Conservation (phyloP, 2,888 invertebrate genomes). For the Tanypteryx hageni region DNA sequence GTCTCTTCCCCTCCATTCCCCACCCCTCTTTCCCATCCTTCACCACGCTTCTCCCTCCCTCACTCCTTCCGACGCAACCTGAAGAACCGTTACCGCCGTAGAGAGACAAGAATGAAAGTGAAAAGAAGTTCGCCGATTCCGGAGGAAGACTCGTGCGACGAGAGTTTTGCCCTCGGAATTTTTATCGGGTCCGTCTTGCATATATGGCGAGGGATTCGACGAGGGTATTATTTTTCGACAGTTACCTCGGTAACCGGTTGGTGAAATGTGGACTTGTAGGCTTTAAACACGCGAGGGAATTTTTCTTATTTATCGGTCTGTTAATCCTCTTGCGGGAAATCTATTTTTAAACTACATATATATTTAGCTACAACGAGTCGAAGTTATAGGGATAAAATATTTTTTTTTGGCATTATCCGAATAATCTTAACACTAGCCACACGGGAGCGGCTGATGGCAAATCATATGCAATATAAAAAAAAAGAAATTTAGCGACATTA, state of each 20-base stretch:
- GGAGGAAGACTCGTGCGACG: background rate
- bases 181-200: background rate
- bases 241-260: background rate
- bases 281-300: too few relatives aligned
- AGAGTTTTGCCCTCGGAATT: background rate
- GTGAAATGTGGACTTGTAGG: too few relatives aligned
- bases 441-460: too few relatives aligned
- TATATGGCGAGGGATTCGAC: background rate
- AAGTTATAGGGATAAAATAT: too few relatives aligned
- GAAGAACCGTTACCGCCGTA: background rate
- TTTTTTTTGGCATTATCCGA: too few relatives aligned
- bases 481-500: too few relatives aligned
- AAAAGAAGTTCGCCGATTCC: slow-evolving; percentile 15
- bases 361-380: too few relatives aligned
- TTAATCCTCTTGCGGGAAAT: too few relatives aligned
- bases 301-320: too few relatives aligned
- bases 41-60: background rate
- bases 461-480: too few relatives aligned
- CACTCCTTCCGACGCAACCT: background rate
- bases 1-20: background rate
- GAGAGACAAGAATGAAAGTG: background rate
- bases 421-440: too few relatives aligned
- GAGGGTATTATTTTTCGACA: background rate
- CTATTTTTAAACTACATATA: too few relatives aligned
- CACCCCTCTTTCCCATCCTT: background rate